phyloP scores from a whole-genome alignment of 1,140 invertebrate species.

The Atta colombica region DNA sequence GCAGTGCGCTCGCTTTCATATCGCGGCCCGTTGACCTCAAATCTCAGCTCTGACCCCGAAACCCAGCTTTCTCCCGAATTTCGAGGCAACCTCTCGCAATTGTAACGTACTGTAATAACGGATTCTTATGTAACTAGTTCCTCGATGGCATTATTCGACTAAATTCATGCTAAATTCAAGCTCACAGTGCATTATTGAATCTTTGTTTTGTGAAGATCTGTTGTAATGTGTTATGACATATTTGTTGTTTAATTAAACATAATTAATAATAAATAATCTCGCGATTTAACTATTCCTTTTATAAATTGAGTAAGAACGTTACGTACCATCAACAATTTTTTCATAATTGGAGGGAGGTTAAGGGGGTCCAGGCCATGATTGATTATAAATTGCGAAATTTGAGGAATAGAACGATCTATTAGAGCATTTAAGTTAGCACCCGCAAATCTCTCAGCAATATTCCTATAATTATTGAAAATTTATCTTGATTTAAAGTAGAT shows the following conservation, averaged over 20 bases:
- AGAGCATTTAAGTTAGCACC: not conserved
- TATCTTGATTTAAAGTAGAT: not conserved
- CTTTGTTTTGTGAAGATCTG: not conserved
- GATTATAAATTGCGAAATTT: not conserved
- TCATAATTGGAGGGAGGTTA: not conserved
- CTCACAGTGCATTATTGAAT: not conserved
- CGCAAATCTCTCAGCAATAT: not conserved
- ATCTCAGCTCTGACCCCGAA: conserved; percentile 59
- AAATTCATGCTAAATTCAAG: not conserved
- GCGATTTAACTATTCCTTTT: not conserved
- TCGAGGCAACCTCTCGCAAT: conserved; percentile 19
- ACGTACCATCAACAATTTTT: conserved; percentile 26
- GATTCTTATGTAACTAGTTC: conserved; percentile 3
- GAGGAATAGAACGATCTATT: not conserved
- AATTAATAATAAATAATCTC: not conserved
- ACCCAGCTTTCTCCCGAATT: conserved; percentile 61
- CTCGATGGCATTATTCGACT: not conserved
- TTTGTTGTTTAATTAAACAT: not conserved
- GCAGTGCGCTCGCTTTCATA: conserved; percentile 54
- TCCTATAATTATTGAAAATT: conserved; percentile 27
- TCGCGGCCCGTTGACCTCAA: conserved; percentile 56
- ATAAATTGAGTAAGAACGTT: not conserved
- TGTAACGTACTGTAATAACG: conserved; percentile 14
- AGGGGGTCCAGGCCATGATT: conserved; percentile 20
- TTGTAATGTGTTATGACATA: not conserved